A percentile compares a stretch with the other conserved stretches of the same genome.
Evolutionary conservation across 2,797 vertebrate species (phyloP).

Genomic region (Chloroceryle amazona): DNA sequence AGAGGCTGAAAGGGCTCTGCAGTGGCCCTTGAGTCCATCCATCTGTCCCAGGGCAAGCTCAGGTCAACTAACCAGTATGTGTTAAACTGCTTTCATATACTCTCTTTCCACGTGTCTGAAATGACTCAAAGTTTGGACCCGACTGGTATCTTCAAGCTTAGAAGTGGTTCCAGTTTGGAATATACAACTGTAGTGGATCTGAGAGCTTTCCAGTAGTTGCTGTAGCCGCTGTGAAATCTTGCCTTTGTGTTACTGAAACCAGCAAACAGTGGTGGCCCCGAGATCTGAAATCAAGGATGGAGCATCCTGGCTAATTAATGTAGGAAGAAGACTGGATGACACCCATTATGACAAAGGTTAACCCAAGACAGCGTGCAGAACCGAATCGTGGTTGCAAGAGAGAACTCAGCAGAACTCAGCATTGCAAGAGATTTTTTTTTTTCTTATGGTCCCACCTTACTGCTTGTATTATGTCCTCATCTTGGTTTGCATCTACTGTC

Average conservation of each 20-base stretch:
- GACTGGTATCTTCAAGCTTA: not conserved
- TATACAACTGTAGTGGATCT: not conserved
- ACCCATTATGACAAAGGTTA: not conserved
- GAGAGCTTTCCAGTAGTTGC: not conserved
- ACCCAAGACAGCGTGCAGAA: not conserved
- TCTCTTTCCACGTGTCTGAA: not conserved
- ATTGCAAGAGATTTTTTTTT: not conserved
- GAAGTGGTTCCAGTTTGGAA: not conserved
- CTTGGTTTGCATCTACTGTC: not conserved
- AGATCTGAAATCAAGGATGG: not conserved
- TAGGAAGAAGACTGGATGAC: not conserved
- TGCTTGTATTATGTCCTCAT: rapidly evolving
- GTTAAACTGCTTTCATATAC: rapidly evolving
- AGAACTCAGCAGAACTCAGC: rapidly evolving
- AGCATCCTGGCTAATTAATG: not conserved
- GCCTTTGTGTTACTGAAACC: not conserved
- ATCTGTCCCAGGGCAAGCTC: not conserved
- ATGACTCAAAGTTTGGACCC: not conserved
- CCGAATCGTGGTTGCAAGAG: rapidly evolving
- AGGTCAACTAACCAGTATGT: rapidly evolving
- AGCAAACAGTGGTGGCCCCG: not conserved
- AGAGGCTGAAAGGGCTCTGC: not conserved
- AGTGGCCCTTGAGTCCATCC: not conserved
- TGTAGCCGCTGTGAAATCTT: not conserved
- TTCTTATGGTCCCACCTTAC: not conserved